These are phyloP conservation scores for Raja brachyura DNA, from an alignment of 2,113 vertebrate species.

Conservation along the genomic window DNA sequence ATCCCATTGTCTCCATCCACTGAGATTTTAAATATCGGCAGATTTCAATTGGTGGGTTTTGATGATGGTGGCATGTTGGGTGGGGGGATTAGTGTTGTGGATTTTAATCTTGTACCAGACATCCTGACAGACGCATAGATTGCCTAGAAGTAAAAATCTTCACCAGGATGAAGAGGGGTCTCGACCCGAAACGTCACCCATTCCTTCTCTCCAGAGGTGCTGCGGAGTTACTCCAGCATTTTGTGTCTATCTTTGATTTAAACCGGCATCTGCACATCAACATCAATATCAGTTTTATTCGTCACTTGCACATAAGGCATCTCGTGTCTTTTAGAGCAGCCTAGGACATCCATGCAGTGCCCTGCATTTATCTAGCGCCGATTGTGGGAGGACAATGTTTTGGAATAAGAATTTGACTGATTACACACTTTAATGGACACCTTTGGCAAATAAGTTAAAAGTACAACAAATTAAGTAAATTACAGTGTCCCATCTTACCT, in stretches of 20 bases:
- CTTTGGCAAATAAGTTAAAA: neutral
- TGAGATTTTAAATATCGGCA: neutral
- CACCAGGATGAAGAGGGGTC: neutral
- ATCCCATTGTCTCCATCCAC: neutral
- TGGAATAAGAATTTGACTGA: neutral
- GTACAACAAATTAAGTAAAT: neutral
- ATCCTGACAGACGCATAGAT: neutral
- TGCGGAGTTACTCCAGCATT: too few species aligned
- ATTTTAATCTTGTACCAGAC: neutral
- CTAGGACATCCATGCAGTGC: neutral
- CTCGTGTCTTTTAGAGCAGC: too few species aligned
- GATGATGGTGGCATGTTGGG: neutral
- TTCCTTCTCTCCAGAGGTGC: too few species aligned
- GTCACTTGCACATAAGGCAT: too few species aligned
- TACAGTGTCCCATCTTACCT: neutral
- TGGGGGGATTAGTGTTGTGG: neutral
- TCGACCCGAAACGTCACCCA: too few species aligned
- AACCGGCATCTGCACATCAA: too few species aligned
- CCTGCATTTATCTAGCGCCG: neutral
- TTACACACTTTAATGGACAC: neutral
- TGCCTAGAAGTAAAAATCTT: too few species aligned
- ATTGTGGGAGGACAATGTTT: neutral
- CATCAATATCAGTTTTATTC: too few species aligned
- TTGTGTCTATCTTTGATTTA: too few species aligned
- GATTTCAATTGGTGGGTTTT: neutral